A percentile compares a stretch with the other conserved stretches of the same genome.
Evolutionary conservation across 2,797 vertebrate genomes (phyloP).

Genomic region (Microctenopoma lineatum): DNA sequence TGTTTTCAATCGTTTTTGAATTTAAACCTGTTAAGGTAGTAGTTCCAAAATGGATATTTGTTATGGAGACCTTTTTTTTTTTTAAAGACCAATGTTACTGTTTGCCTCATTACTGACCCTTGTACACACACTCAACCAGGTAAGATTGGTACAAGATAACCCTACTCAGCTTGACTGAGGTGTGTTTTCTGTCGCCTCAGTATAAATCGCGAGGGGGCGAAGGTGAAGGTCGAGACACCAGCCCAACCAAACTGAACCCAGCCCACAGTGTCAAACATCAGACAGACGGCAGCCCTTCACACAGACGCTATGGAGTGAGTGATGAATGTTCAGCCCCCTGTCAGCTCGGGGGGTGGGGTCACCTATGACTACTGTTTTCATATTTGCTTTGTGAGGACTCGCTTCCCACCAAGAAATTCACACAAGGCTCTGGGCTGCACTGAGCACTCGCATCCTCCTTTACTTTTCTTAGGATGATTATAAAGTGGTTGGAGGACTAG

Average conservation of each 20-base stretch:
- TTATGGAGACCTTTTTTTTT: not conserved
- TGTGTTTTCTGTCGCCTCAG: constrained; percentile 85
- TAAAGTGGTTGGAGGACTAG: not conserved
- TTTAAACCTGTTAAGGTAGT: not conserved
- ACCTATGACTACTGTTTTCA: constrained; percentile 60
- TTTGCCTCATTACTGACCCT: constrained; percentile 33
- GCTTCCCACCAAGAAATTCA: constrained; percentile 6
- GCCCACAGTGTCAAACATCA: constrained; percentile 76
- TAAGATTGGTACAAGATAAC: constrained; percentile 71
- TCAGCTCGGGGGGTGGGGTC: constrained; percentile 16
- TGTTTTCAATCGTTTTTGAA: not conserved
- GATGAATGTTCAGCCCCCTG: constrained; percentile 63
- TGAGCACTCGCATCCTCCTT: not conserved
- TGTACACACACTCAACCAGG: constrained; percentile 61
- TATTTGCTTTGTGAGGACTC: constrained; percentile 27
- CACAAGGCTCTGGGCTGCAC: constrained; percentile 14
- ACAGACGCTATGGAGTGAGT: constrained; percentile 85
- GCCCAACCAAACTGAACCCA: constrained; percentile 78
- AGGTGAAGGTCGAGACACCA: constrained; percentile 78
- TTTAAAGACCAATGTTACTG: constrained; percentile 7
- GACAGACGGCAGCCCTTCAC: constrained; percentile 78
- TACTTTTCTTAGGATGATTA: not conserved
- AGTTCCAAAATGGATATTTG: not conserved
- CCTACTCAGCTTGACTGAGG: constrained; percentile 78
- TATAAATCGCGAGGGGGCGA: constrained; percentile 78